phyloP scores from a whole-genome alignment of 2,797 vertebrate genomes.

The Leucoraja ocellata region DNA sequence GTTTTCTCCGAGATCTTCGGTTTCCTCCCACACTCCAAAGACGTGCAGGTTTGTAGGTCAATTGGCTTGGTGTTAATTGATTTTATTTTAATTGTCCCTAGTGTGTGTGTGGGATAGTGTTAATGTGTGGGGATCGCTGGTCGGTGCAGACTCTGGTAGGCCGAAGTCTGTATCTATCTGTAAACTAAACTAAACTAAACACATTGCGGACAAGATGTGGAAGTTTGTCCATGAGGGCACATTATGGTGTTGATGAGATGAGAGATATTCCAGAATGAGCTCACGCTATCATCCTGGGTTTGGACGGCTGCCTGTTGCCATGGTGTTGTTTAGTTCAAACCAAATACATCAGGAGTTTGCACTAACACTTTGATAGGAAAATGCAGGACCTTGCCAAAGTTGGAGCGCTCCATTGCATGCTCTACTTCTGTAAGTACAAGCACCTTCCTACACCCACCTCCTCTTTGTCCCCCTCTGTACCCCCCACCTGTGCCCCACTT shows the following conservation, averaged over 20 bases:
- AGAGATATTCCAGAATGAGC: neutral
- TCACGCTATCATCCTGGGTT: neutral
- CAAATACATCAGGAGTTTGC: neutral
- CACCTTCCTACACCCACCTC: neutral
- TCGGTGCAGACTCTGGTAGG: too few species aligned
- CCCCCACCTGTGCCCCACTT: accelerated
- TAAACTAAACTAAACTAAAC: neutral
- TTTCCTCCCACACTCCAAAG: too few species aligned
- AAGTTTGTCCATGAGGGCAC: neutral
- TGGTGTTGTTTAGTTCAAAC: neutral
- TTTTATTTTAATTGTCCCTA: too few species aligned
- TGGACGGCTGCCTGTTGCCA: neutral
- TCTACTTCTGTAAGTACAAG: too few species aligned
- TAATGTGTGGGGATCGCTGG: too few species aligned
- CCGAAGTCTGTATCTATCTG: too few species aligned
- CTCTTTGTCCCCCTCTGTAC: neutral
- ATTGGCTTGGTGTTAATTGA: too few species aligned
- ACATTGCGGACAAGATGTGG: neutral
- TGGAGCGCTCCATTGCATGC: too few species aligned
- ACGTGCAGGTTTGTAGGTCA: too few species aligned
- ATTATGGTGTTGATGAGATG: too few species aligned
- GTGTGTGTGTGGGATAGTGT: too few species aligned
- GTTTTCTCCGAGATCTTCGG: too few species aligned
- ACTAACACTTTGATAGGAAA: neutral
- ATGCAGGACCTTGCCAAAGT: neutral